These are phyloP conservation scores for Polymixis flavicincta DNA, from an alignment of 2,888 invertebrate genomes.

Conservation along the genomic window DNA sequence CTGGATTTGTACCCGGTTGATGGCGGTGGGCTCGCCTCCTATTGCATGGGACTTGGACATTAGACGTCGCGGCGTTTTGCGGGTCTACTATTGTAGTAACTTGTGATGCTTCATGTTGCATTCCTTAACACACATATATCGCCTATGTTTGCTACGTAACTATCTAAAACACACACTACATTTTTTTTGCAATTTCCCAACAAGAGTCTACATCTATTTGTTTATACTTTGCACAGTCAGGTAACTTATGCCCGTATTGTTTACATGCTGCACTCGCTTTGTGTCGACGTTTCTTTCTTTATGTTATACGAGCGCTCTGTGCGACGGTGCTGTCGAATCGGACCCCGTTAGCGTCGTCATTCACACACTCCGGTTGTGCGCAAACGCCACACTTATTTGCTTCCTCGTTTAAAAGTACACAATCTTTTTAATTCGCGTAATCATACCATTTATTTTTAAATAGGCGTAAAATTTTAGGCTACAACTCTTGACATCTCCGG, in stretches of 20 bases:
- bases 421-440: too few relatives aligned
- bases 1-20: too few relatives aligned
- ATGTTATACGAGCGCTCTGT: slow-evolving; percentile 5
- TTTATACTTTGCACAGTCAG: neutral
- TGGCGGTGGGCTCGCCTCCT: too few relatives aligned
- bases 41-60: too few relatives aligned
- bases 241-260: slow-evolving; percentile 8
- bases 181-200: too few relatives aligned
- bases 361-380: neutral
- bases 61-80: neutral
- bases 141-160: too few relatives aligned
- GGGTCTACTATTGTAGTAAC: neutral
- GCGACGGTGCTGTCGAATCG: neutral
- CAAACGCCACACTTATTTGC: slow-evolving; percentile 6
- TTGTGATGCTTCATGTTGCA: neutral
- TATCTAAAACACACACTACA: too few relatives aligned
- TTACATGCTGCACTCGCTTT: neutral
- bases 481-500: too few relatives aligned
- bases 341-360: neutral
- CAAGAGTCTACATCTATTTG: neutral
- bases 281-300: neutral
- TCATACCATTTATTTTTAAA: too few relatives aligned
- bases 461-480: too few relatives aligned
- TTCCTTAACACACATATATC: too few relatives aligned
- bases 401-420: neutral